Evolutionary conservation across 2,888 invertebrate species (phyloP).

Genomic region (Archaeoteleia sp.): DNA sequence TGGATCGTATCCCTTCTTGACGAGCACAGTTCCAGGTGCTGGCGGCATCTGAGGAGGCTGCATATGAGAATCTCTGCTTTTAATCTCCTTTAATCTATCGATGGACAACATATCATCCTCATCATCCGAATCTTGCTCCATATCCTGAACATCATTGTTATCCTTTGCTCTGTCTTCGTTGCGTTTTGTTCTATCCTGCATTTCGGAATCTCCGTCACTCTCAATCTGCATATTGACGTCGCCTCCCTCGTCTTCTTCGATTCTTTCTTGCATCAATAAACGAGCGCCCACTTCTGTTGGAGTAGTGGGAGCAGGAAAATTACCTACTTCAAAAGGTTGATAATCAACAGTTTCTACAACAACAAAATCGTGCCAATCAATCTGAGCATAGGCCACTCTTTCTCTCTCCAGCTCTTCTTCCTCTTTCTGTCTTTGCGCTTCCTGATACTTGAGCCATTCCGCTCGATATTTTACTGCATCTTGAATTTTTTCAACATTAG

Average conservation of each 20-base stretch:
- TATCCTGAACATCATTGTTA: conserved; percentile 86
- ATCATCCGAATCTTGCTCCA: conserved; percentile 91
- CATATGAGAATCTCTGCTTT: conserved; percentile 76
- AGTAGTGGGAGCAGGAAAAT: conserved; percentile 97
- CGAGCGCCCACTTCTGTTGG: conserved; percentile 97
- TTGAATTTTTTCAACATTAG: conserved; percentile 80
- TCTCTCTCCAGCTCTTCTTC: conserved; percentile 97
- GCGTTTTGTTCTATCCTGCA: conserved; percentile 69
- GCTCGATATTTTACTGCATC: conserved; percentile 96
- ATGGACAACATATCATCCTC: conserved; percentile 78
- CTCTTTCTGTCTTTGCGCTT: conserved; percentile 92
- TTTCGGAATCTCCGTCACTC: conserved; percentile 85
- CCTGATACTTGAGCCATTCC: conserved; percentile 97
- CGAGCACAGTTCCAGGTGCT: conserved; percentile 92
- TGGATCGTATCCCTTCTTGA: conserved; percentile 97
- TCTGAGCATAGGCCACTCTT: conserved; percentile 95
- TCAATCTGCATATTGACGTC: conserved; percentile 94
- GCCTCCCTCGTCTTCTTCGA: conserved; percentile 86
- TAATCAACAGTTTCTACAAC: conserved; percentile 99
- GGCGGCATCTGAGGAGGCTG: conserved; percentile 88
- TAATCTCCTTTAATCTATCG: conserved; percentile 67
- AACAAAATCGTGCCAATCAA: conserved; percentile 99
- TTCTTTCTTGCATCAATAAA: conserved; percentile 90
- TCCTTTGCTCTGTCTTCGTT: conserved; percentile 76
- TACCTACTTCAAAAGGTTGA: conserved; percentile 95